Percentiles rank a stretch among this genome's conserved stretches.
Conservation (phyloP, 2,113 vertebrate genomes). For the Callopanchax toddi region DNA sequence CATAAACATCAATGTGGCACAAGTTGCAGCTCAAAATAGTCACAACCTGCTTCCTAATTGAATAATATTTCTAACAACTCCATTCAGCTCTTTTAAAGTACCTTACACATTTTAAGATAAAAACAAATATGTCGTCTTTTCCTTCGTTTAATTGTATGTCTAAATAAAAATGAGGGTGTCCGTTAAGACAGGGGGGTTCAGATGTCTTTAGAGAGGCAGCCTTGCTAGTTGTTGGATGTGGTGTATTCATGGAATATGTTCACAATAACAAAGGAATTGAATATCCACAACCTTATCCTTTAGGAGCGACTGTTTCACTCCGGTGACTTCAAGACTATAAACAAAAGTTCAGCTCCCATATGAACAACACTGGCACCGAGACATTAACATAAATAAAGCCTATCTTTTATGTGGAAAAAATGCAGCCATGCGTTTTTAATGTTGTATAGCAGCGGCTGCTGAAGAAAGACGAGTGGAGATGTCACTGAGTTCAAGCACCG, state of each 20-base stretch:
- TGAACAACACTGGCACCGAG: slow-evolving; percentile 21
- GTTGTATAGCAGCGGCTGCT: slow-evolving; percentile 14
- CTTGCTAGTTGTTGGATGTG: neutral
- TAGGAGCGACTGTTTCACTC: slow-evolving; percentile 35
- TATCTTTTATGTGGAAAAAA: slow-evolving; percentile 18
- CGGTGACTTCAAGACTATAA: slow-evolving; percentile 48
- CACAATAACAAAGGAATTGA: slow-evolving; percentile 44
- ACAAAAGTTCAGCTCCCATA: slow-evolving; percentile 39
- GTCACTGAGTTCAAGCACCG: slow-evolving; percentile 2
- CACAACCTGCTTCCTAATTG: neutral
- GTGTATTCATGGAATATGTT: slow-evolving; percentile 26
- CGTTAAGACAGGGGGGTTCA: neutral
- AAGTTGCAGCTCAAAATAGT: slow-evolving; percentile 2
- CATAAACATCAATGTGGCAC: neutral
- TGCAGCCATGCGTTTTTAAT: slow-evolving; percentile 54
- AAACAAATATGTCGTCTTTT: neutral
- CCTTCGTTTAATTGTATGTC: neutral
- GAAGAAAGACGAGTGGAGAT: slow-evolving; percentile 9
- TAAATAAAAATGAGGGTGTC: neutral
- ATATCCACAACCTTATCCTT: slow-evolving; percentile 16
- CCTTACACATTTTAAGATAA: too few species aligned
- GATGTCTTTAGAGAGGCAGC: neutral
- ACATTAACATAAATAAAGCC: slow-evolving; percentile 33
- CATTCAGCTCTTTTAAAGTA: neutral
- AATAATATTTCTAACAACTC: neutral